Percentiles rank a stretch among this genome's conserved stretches.
Conservation (phyloP, 2,113 vertebrate genomes). For the Myrmecophaga tridactyla region DNA sequence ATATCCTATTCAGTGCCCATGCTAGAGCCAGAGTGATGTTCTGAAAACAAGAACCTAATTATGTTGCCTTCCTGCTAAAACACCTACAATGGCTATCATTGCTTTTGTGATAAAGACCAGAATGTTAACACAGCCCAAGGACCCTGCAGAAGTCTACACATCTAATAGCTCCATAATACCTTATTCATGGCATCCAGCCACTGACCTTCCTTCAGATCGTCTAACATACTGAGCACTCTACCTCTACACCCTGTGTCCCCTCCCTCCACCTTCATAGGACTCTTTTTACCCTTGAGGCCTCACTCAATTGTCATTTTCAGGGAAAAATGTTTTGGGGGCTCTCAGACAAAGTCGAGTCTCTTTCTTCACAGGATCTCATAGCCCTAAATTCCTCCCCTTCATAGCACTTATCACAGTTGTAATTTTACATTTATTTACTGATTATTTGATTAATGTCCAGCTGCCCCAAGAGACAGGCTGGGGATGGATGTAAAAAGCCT, state of each 20-base stretch:
- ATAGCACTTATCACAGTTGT: background rate
- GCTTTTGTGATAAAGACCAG: background rate
- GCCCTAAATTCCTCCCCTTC: background rate
- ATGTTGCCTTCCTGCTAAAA: background rate
- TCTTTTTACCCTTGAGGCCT: background rate
- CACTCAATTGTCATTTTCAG: background rate
- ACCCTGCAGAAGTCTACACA: background rate
- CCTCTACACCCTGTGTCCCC: background rate
- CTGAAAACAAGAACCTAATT: background rate
- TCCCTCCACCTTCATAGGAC: background rate
- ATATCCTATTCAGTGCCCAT: background rate
- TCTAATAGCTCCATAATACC: too few relatives aligned
- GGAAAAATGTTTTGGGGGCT: background rate
- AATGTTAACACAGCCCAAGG: background rate
- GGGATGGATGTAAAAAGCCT: background rate
- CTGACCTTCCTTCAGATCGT: background rate
- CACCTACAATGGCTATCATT: background rate
- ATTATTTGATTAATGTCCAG: background rate
- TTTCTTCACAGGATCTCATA: background rate
- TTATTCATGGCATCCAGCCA: rapidly evolving
- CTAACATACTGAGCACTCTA: background rate
- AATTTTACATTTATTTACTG: background rate
- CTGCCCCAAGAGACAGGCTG: background rate
- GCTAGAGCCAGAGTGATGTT: background rate
- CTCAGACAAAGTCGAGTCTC: background rate